phyloP scores from a whole-genome alignment of 2,113 vertebrate species.

The Chaetops frenatus region DNA sequence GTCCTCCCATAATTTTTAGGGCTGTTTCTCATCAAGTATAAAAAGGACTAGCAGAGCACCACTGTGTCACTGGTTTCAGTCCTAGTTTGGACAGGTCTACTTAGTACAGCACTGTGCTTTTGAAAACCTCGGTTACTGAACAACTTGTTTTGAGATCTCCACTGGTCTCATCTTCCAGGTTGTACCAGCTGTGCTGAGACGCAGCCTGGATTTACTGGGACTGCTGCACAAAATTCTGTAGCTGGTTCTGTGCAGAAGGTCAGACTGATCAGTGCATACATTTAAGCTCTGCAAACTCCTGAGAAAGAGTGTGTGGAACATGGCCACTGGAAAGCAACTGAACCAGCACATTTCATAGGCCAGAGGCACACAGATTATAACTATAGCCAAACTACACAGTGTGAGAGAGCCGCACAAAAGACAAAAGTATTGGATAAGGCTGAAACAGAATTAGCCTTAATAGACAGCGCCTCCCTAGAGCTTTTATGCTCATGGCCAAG shows the following conservation, averaged over 20 bases:
- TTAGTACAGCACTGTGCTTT: neutral
- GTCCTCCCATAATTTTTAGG: neutral
- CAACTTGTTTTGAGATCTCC: neutral
- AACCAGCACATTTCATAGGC: neutral
- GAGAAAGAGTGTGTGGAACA: neutral
- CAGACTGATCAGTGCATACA: neutral
- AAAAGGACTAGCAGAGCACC: neutral
- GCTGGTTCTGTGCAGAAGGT: neutral
- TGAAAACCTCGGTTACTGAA: neutral
- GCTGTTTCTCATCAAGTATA: neutral
- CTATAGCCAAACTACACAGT: constrained; percentile 33
- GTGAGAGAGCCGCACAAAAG: constrained; percentile 33
- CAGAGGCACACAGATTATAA: constrained; percentile 1
- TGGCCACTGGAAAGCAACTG: neutral
- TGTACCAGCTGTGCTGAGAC: neutral
- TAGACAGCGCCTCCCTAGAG: constrained; percentile 33
- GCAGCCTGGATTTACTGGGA: neutral
- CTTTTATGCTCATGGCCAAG: constrained; percentile 40
- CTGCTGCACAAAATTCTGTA: neutral
- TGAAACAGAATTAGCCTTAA: constrained; percentile 47
- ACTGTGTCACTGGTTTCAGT: neutral
- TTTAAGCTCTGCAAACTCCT: neutral
- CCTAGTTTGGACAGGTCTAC: neutral
- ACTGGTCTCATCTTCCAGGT: neutral
- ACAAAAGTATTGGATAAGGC: constrained; percentile 13